These are phyloP conservation scores for Nemotelus nigrinus DNA, from an alignment of 2,888 invertebrate species.

Conservation along the genomic window DNA sequence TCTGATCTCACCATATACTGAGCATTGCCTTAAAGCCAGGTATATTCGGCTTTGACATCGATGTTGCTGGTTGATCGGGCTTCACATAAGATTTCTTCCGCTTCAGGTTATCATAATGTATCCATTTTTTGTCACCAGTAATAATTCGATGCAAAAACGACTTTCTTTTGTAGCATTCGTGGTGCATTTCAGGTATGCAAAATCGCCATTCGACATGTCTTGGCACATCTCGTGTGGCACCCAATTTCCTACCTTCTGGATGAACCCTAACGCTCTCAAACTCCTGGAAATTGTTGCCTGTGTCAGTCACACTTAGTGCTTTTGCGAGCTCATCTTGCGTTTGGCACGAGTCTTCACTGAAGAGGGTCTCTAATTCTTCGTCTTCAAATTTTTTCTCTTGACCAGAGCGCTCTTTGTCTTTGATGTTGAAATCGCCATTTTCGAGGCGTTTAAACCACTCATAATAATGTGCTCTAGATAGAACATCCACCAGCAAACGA, in stretches of 20 bases:
- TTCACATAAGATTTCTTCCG: conserved; percentile 6
- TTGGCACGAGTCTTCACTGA: conserved; percentile 13
- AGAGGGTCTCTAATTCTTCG: no score
- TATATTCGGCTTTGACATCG: conserved; percentile 16
- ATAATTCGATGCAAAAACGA: no score
- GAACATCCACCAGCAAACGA: no score
- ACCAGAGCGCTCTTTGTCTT: no score
- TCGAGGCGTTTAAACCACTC: no score
- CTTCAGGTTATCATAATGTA: neutral
- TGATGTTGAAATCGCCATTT: no score
- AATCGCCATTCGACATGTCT: conserved; percentile 8
- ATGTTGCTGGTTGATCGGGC: conserved; percentile 3
- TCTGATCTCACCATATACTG: no score
- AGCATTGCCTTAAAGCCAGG: neutral
- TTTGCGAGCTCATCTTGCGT: conserved; percentile 16
- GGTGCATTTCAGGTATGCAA: neutral
- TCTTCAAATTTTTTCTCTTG: no score
- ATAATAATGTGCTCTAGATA: no score
- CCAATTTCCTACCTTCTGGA: neutral
- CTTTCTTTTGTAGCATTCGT: no score
- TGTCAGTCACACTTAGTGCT: neutral
- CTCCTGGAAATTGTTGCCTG: conserved; percentile 1
- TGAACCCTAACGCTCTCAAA: neutral
- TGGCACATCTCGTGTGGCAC: conserved; percentile 2
- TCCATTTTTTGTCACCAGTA: no score